Percentiles rank a stretch among this genome's conserved stretches.
Evolutionary conservation across 2,888 invertebrate species (phyloP).

Genomic region (Nomada hirtipes): DNA sequence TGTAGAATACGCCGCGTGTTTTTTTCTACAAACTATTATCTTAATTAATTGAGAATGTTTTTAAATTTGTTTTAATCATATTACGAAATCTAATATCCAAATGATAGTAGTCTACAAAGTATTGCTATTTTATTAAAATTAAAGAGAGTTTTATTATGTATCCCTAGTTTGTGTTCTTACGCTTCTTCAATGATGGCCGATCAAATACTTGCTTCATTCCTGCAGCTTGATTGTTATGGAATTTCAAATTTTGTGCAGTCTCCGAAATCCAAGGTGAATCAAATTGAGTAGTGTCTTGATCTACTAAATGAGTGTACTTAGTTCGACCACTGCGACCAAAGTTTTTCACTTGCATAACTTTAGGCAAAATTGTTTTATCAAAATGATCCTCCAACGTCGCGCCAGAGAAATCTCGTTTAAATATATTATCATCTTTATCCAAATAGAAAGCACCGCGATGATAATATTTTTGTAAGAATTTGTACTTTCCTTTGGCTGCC

Average conservation of each 20-base stretch:
- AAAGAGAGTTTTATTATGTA: background rate
- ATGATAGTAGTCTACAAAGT: background rate
- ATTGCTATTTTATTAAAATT: background rate
- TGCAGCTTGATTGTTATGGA: conserved; percentile 94
- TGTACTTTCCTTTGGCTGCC: conserved; percentile 98
- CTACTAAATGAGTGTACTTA: conserved; percentile 99
- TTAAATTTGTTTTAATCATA: no score
- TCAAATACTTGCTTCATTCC: conserved; percentile 97
- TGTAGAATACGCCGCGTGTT: background rate
- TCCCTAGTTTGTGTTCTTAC: conserved; percentile 72
- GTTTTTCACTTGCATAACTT: conserved; percentile 99
- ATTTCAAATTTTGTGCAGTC: conserved; percentile 94
- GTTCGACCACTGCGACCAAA: conserved; percentile 99
- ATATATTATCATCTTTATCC: conserved; percentile 95
- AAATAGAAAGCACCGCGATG: conserved; percentile 99
- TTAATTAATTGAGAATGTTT: background rate
- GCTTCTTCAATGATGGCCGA: conserved; percentile 90
- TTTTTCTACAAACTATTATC: no score
- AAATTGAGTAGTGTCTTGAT: conserved; percentile 99
- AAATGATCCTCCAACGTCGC: conserved; percentile 99
- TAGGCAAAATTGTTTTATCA: conserved; percentile 98
- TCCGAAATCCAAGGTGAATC: conserved; percentile 99
- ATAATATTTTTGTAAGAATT: conserved; percentile 99
- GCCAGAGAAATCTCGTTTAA: conserved; percentile 96
- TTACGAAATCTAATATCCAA: background rate